These are phyloP conservation scores for Styela clava DNA, from an alignment of 23 tunicate species.

Conservation along the genomic window DNA sequence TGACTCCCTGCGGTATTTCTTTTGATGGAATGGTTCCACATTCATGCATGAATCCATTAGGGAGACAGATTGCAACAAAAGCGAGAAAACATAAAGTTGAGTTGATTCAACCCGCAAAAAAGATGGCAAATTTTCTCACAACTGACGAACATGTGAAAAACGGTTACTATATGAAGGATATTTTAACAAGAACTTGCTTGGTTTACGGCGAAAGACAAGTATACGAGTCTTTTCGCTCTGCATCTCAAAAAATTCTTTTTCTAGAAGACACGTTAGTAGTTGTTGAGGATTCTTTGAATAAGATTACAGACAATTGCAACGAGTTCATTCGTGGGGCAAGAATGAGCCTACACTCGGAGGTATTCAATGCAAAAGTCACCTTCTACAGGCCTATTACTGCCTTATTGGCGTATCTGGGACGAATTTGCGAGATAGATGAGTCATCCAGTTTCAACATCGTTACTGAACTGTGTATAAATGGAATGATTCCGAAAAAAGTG, in stretches of 20 bases:
- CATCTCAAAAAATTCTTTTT: background rate
- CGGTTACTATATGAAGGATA: slow-evolving; percentile 35
- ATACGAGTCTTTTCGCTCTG: slow-evolving; percentile 4
- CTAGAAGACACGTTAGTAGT: background rate
- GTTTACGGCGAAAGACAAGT: slow-evolving; percentile 27
- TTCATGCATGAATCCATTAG: slow-evolving; percentile 49
- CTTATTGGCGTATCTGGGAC: background rate
- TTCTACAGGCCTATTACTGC: slow-evolving; percentile 10
- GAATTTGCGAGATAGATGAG: background rate
- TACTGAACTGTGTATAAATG: background rate
- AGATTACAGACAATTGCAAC: background rate
- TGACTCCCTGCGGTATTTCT: slow-evolving; percentile 37
- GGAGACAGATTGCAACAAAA: slow-evolving; percentile 32
- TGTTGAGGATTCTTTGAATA: background rate
- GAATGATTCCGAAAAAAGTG: background rate
- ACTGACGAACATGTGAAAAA: slow-evolving; percentile 8
- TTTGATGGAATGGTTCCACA: slow-evolving; percentile 54
- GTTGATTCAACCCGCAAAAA: slow-evolving; percentile 38
- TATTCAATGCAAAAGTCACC: background rate
- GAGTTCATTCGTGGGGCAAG: background rate
- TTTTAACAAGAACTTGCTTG: slow-evolving; percentile 35
- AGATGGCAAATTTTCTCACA: slow-evolving; percentile 35
- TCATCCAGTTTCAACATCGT: background rate
- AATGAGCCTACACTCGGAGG: background rate
- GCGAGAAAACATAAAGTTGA: slow-evolving; percentile 25